Conservation (phyloP, 35 echinoderm and acorn worm genomes). For the Heliocidaris tuberculata region DNA sequence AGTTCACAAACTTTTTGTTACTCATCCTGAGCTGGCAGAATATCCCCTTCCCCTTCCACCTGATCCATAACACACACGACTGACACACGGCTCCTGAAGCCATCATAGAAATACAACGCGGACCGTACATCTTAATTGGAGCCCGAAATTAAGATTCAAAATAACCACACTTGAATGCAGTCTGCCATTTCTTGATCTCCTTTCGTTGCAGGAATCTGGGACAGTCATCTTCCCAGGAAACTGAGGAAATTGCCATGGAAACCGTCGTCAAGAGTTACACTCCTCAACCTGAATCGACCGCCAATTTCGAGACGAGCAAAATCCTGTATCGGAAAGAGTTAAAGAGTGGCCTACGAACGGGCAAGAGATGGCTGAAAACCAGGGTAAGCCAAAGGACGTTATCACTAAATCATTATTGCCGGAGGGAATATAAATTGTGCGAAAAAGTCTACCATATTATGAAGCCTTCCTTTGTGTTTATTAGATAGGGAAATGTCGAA, state of each 20-base stretch:
- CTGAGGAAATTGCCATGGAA: slow-evolving; percentile 26
- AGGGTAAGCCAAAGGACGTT: not conserved
- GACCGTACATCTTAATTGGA: not conserved
- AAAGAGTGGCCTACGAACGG: slow-evolving; percentile 17
- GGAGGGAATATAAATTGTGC: not conserved
- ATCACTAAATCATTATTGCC: not conserved
- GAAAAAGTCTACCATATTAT: too few species aligned
- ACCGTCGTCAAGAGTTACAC: slow-evolving; percentile 25
- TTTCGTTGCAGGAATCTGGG: not conserved
- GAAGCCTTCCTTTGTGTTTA: too few species aligned
- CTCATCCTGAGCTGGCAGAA: not conserved
- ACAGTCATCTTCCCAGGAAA: not conserved
- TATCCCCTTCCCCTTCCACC: not conserved
- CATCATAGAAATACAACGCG: too few species aligned
- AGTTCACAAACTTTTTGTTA: not conserved
- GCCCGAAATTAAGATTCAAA: not conserved
- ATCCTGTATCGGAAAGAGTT: slow-evolving; percentile 44
- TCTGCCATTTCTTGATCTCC: not conserved
- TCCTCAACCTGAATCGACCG: not conserved
- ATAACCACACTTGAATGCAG: not conserved
- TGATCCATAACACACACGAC: too few species aligned
- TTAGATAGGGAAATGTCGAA: too few species aligned
- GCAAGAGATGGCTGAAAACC: slow-evolving; percentile 33
- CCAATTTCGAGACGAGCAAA: not conserved
- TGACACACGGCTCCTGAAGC: too few species aligned